phyloP scores from a whole-genome alignment of 2,797 vertebrate species.

The Salmo trutta region DNA sequence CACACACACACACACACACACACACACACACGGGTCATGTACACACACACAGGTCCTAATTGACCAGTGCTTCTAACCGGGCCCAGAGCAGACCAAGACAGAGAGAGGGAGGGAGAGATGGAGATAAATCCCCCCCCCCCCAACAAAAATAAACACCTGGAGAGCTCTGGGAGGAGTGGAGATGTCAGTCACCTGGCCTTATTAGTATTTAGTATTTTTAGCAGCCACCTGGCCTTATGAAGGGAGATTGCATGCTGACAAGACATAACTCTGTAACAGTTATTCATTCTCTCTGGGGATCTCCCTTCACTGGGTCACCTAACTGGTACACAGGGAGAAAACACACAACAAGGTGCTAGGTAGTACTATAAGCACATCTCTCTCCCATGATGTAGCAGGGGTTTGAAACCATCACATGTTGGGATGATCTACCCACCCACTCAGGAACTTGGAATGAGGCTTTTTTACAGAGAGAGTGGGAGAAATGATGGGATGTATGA shows the following conservation, averaged over 20 bases:
- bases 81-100: neutral
- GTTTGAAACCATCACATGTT: neutral
- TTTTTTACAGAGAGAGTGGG: neutral
- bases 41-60: neutral
- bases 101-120: neutral
- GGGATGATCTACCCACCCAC: neutral
- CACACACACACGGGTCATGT: neutral
- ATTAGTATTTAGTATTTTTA: neutral
- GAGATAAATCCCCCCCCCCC: neutral
- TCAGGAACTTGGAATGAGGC: neutral
- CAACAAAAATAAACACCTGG: slow-evolving; percentile 54
- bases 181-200: slow-evolving; percentile 38
- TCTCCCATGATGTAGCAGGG: neutral
- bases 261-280: slow-evolving; percentile 56
- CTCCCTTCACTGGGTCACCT: slow-evolving; percentile 38
- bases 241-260: slow-evolving; percentile 70
- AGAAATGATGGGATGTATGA: neutral
- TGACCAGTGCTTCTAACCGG: neutral
- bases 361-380: neutral
- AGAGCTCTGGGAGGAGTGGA: slow-evolving; percentile 19
- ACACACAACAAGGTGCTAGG: neutral
- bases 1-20: slow-evolving; percentile 2
- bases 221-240: slow-evolving; percentile 30
- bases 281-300: slow-evolving; percentile 52
- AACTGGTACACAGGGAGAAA: slow-evolving; percentile 10